Base-by-base conservation (phyloP, 2,888 invertebrate genomes). In the Ormyrus labotus region DNA sequence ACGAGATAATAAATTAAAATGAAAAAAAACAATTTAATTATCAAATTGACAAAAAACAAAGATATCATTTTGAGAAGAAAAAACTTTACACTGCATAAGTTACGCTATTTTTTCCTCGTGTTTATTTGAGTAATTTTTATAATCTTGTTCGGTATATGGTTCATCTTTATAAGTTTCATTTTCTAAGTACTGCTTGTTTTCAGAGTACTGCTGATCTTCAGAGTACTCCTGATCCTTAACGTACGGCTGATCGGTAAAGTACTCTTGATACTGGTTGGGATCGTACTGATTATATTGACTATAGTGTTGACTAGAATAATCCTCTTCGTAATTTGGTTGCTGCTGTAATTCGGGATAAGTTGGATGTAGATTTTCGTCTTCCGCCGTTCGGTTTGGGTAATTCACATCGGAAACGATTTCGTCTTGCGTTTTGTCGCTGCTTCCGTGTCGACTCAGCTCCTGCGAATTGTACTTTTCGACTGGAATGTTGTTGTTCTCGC, bases 261-360 rank as follows among this genome's bases (percentile, higher is more conserved):
- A 81, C 73, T 85, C 80, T 61, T 83, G 83, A 76, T 88, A 87
- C 69, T 87, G 81, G 1, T 83, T 82, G n/a, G 85, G 82, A 83
- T 87, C 86, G 70, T 87, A 88, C 51, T 87, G 85, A 4, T 85
- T 84, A 78, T 88, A 88, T 50, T 86, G 87, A 60, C 84, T 83
- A 73, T 86, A 86, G 8, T 85, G 83, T 47, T 88, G 84, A 67
- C 85, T 85, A 10, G 82, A 45, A 78, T 84, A 84, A 11, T 87
- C 85, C 58, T 48, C 61, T 47, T 84, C 82, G 9, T 84, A 82
- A 69, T 83, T 84, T 73, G 83, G 82, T 34, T 83, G 81, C 45
- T 83, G 82, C 57, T 34, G 34, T 34, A 34, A 4, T 34, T 85
- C 84, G 55, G 78, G 78, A 80, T 82, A 81, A 10, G 65, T 69